Percentiles rank a stretch among this genome's conserved stretches.
phyloP scores from a whole-genome alignment of 2,888 invertebrate species.

The Callimorpha dominula region DNA sequence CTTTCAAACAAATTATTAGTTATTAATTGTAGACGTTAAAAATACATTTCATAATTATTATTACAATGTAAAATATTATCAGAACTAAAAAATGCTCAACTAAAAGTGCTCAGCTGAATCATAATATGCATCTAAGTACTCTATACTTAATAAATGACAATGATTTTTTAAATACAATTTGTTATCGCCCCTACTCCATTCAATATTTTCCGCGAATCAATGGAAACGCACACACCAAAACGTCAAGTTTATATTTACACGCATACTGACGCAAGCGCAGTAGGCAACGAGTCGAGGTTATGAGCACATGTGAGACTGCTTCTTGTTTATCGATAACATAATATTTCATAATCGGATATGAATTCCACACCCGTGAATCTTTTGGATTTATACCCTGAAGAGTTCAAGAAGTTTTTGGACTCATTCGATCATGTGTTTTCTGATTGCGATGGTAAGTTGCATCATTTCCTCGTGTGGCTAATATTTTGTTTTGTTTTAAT shows the following conservation, averaged over 20 bases:
- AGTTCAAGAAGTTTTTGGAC: conserved; percentile 84
- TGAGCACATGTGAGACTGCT: conserved; percentile 64
- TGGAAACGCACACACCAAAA: conserved; percentile 53
- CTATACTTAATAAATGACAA: background rate
- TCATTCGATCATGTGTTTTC: conserved; percentile 91
- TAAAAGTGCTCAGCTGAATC: background rate
- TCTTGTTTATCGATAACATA: conserved; percentile 31
- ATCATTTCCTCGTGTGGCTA: background rate
- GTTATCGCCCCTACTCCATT: background rate
- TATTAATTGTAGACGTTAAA: background rate
- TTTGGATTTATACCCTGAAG: conserved; percentile 71
- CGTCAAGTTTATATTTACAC: conserved; percentile 58
- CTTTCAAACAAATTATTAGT: no score
- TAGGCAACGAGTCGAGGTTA: conserved; percentile 63
- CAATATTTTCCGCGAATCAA: conserved; percentile 8
- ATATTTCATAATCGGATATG: conserved; percentile 52
- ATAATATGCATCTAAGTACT: background rate
- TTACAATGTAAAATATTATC: background rate
- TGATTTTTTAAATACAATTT: background rate
- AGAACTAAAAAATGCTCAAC: background rate
- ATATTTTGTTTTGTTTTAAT: background rate
- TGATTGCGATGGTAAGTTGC: conserved; percentile 91
- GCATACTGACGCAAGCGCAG: conserved; percentile 72
- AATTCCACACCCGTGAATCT: conserved; percentile 70
- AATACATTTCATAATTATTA: background rate